Base-by-base conservation (phyloP, 2,113 vertebrate genomes). In the Tyto alba region DNA sequence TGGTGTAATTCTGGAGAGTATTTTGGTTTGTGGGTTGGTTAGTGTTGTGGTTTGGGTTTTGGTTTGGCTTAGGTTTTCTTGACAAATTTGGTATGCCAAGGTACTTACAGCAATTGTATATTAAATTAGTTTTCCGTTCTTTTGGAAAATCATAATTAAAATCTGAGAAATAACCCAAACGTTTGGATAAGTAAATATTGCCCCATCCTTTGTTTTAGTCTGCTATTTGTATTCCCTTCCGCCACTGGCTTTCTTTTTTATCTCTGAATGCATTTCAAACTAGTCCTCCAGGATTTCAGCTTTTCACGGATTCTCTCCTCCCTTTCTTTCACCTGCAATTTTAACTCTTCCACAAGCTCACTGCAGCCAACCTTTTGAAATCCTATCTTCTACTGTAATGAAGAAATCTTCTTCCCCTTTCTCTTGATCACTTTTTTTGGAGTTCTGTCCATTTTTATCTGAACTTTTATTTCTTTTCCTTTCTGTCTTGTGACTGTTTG, bases 231-330 rank as follows among this genome's bases (percentile, higher is more conserved):
- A 92, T 90, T 81, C 10, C 9, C 60, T 86, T 91, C 36, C 32
- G 73, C 69, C 66, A 38, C 74, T 88, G 62, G 27, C 36, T 82
- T 91, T 45, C 25, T 52, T 89, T 92, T 93, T 93, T 52, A 75
- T 74, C 48, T 74, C 85, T 88, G 69, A 96, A 79, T 82, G 32
- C 38, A 55, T 95, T 96, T 95, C 59, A 88, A 14, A 87, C 11
- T 82, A 40, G 11, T 85, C 45, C 38, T 86, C 27, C 40, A 88
- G 79, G 64, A 88, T 93, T 91, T 57, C 66, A 87, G 11, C 34
- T 79, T 68, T 87, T 69, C n/a, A 15, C 64, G 48, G 57, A 63
- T 71, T 92, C 75, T 91, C 10, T 74, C 11, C 29, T 75, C 15
- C 63, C 21, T 96, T 50, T 81, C 36, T 67, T 88, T 76, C 18